phyloP scores from a whole-genome alignment of 2,888 invertebrate species.

The Bombylius major region DNA sequence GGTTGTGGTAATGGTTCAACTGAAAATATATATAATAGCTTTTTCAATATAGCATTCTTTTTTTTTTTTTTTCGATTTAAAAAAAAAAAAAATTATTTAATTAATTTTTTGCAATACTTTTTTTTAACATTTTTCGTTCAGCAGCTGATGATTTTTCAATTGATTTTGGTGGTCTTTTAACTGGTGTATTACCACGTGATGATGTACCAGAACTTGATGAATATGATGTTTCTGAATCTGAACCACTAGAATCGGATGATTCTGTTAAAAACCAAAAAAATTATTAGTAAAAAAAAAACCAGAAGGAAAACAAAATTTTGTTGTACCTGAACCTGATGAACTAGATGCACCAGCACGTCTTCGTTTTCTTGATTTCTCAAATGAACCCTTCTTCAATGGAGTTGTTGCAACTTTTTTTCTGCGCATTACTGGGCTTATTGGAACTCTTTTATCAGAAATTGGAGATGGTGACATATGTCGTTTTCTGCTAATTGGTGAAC shows the following conservation, averaged over 20 bases:
- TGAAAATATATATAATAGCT: neutral
- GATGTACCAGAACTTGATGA: constrained; percentile 34
- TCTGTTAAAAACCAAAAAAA: constrained; percentile 12
- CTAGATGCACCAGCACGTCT: constrained; percentile 24
- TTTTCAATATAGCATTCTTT: neutral
- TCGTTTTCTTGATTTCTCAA: constrained; percentile 1
- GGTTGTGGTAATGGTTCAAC: neutral
- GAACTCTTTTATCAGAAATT: constrained; percentile 24
- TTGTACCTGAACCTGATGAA: constrained; percentile 32
- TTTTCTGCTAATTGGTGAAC: constrained; percentile 23
- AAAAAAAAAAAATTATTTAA: neutral
- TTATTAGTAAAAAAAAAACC: no score
- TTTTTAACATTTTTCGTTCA: constrained; percentile 14
- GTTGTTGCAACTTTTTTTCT: constrained; percentile 27
- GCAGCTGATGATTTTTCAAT: neutral
- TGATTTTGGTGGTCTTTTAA: constrained; percentile 20
- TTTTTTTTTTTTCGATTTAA: neutral
- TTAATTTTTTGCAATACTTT: neutral
- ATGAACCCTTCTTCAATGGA: constrained; percentile 5
- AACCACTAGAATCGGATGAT: constrained; percentile 30
- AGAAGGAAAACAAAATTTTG: neutral
- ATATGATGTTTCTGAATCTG: constrained; percentile 34
- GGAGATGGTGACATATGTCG: constrained; percentile 26
- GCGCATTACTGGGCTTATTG: constrained; percentile 26
- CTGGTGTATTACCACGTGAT: constrained; percentile 25